These are phyloP conservation scores for Micronycteris hirsuta DNA, from an alignment of 2,113 vertebrate species.

Conservation along the genomic window DNA sequence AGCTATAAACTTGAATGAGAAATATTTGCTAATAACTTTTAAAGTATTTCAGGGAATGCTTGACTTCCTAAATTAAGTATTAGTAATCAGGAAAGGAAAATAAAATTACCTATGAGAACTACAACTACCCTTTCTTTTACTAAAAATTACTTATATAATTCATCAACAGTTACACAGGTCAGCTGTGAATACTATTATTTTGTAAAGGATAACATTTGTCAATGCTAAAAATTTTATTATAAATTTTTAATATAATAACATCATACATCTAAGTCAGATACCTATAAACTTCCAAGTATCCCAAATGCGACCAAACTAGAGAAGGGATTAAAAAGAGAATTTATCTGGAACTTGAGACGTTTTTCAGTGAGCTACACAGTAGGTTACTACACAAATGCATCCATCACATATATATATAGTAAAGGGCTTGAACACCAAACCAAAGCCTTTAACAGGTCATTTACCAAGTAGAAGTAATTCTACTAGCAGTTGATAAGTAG, in stretches of 20 bases:
- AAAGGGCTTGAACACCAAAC: neutral
- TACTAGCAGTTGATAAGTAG: neutral
- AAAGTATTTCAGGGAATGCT: neutral
- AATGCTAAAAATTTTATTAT: neutral
- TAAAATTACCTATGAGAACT: neutral
- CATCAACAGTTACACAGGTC: neutral
- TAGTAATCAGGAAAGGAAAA: constrained; percentile 9
- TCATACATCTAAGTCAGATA: neutral
- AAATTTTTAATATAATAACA: neutral
- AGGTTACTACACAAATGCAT: neutral
- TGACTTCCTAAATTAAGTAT: neutral
- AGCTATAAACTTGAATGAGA: neutral
- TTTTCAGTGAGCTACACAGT: neutral
- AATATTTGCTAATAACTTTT: neutral
- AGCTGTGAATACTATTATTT: neutral
- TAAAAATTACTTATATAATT: neutral
- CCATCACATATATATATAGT: neutral
- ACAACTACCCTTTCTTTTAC: neutral
- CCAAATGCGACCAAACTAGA: neutral
- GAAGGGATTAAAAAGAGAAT: neutral
- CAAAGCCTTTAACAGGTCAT: neutral
- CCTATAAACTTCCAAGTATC: neutral
- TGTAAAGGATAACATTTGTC: neutral
- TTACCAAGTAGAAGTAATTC: neutral
- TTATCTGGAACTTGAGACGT: neutral